Evolutionary conservation across 2,888 invertebrate species (phyloP), one percentile per base, ranked within the genome.

Genomic region (Zelleria hepariella): DNA sequence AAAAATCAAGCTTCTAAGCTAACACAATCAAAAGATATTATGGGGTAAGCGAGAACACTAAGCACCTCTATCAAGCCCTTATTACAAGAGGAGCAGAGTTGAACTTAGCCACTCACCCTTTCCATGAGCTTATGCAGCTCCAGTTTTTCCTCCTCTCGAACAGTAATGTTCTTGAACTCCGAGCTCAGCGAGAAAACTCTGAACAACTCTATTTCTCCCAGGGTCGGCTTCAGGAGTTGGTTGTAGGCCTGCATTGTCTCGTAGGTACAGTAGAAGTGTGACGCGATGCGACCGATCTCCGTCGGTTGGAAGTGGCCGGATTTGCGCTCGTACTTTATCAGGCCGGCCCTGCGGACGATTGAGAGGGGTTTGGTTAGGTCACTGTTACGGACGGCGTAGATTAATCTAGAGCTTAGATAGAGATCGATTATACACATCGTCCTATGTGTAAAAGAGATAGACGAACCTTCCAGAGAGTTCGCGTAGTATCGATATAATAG

Each of bases 221-320:
- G 89, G 0, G 98, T 99, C 15, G 98, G 97, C 78, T 99, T 98
- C 63, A 99, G 83, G 56, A 99, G 90, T 77, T 98, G 98, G 80
- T 98, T 98, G 86, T 99, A 99, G 0, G 96, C 96, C 68, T 96
- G 92, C 94, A 99, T 98, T 0, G 98, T 97, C 67, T 99, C 98
- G 80, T 96, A 94, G 0, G 98, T 98, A 75, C 98, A 97, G 85
- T 99, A 99, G 90, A 96, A 99, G 88, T 99, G 98, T 0, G 98
- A 98, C 3, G 99, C 97, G 73, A 99, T 99, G 47, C 99, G 92
- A 1, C 99, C 99, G 8, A 99, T 88, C 82, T 99, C 99, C 0
- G 98, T 98, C 0, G 96, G 94, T 74, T 95, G 93, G 67, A 92
- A 91, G 67, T 95, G 94, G 1, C 99, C 99, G 1, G 95, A 94